phyloP scores from a whole-genome alignment of 2,797 vertebrate species.

The Vultur gryphus region DNA sequence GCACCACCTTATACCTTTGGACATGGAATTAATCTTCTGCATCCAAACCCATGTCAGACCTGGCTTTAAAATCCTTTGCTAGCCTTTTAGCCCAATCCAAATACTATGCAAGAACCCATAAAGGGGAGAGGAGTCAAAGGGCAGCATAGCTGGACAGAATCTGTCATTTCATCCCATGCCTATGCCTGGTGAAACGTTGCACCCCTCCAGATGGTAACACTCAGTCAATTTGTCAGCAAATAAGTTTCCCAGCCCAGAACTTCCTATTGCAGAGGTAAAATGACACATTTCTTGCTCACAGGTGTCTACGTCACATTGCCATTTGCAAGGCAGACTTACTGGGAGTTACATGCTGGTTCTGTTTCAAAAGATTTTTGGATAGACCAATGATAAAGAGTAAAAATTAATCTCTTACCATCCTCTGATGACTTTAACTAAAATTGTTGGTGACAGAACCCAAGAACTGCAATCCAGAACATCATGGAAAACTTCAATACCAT shows the following conservation, averaged over 20 bases:
- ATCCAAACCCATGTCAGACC: not conserved
- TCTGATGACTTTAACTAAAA: conserved; percentile 86
- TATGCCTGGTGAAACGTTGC: not conserved
- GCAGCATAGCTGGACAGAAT: not conserved
- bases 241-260: not conserved
- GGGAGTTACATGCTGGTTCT: not conserved
- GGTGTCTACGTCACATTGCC: not conserved
- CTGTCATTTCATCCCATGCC: not conserved
- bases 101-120: not conserved
- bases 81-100: not conserved
- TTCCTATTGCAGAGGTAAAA: not conserved
- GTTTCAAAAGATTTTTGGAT: not conserved
- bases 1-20: not conserved
- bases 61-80: not conserved
- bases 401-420: conserved; percentile 84
- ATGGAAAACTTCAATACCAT: conserved; percentile 79
- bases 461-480: conserved; percentile 83
- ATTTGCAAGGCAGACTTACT: not conserved
- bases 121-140: not conserved
- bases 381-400: not conserved
- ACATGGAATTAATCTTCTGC: not conserved
- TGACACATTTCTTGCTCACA: not conserved
- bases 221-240: not conserved
- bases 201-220: not conserved
- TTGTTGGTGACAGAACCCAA: conserved; percentile 83